A percentile compares a stretch with the other conserved stretches of the same genome.
phyloP scores from a whole-genome alignment of 2,888 invertebrate genomes.

The Tipula unca region DNA sequence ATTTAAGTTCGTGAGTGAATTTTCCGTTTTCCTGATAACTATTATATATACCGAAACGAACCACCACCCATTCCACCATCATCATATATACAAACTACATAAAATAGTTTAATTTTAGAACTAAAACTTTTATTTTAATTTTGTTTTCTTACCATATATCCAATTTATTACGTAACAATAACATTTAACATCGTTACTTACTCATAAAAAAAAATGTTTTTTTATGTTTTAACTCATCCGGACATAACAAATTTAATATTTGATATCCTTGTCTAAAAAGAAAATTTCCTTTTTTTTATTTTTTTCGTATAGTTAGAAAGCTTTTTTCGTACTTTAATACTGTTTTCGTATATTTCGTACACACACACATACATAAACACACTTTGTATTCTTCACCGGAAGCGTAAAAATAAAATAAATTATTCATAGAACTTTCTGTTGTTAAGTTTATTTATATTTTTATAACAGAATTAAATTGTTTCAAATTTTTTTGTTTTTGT shows the following conservation, averaged over 20 bases:
- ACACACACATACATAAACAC: neutral
- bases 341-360: neutral
- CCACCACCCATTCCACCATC: neutral
- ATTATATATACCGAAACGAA: neutral
- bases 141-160: neutral
- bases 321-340: neutral
- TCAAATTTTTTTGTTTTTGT: neutral
- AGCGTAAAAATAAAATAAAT: neutral
- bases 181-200: slow-evolving; percentile 14
- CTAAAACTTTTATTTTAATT: neutral
- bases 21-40: neutral
- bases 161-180: slow-evolving; percentile 1
- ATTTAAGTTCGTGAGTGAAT: neutral
- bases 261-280: neutral
- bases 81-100: neutral
- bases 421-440: neutral
- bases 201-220: neutral
- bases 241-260: slow-evolving; percentile 14
- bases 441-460: neutral
- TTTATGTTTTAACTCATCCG: neutral
- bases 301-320: neutral
- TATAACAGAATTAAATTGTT: neutral
- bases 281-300: neutral
- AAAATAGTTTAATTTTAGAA: neutral
- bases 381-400: neutral